Percentiles rank a stretch among this genome's conserved stretches.
Evolutionary conservation across 2,797 vertebrate genomes (phyloP).

Genomic region (Micropoecilia bifurca): DNA sequence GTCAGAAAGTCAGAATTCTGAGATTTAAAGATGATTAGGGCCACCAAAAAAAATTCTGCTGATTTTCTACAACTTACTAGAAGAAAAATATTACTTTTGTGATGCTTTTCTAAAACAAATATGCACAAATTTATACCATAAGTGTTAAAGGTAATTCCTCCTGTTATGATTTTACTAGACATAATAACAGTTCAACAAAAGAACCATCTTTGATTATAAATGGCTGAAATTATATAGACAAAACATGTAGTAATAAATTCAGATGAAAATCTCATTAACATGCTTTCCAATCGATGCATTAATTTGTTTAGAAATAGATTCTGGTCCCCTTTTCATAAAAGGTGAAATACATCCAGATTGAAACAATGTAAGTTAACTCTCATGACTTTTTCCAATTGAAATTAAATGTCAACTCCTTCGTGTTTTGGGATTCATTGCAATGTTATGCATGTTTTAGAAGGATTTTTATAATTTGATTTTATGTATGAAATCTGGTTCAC

Average conservation of each 20-base stretch:
- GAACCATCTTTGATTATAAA: background rate
- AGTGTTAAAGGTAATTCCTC: background rate
- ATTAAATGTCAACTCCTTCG: background rate
- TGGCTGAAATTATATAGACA: background rate
- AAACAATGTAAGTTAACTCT: background rate
- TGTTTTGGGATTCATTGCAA: background rate
- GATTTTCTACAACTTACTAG: background rate
- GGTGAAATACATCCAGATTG: background rate
- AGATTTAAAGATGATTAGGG: too few relatives aligned
- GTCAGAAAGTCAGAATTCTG: too few relatives aligned
- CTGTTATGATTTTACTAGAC: background rate
- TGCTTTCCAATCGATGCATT: background rate
- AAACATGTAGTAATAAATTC: background rate
- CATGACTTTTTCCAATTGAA: background rate
- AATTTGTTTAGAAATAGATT: background rate
- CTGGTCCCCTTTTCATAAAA: background rate
- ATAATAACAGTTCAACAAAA: background rate
- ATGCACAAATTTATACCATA: background rate
- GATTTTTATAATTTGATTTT: background rate
- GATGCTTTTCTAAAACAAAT: background rate
- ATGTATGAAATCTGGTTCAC: background rate
- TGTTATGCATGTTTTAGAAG: background rate
- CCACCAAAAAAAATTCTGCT: too few relatives aligned
- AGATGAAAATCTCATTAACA: background rate
- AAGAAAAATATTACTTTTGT: background rate